phyloP scores from a whole-genome alignment of 2,888 invertebrate species.

The Sycophila texana region DNA sequence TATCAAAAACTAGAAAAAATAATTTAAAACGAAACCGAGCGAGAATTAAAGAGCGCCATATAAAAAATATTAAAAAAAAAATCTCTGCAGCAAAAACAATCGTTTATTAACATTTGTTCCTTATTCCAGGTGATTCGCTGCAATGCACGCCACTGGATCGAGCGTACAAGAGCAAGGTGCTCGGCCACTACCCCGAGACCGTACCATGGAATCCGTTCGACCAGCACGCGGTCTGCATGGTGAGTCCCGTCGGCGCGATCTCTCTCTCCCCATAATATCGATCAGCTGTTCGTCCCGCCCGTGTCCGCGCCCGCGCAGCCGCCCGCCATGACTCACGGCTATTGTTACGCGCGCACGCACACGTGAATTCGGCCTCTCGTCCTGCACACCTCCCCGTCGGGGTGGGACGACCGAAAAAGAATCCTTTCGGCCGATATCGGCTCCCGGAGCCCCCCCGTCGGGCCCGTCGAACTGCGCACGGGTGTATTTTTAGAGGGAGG shows the following conservation, averaged over 20 bases:
- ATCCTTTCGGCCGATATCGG: no score
- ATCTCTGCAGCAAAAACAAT: no score
- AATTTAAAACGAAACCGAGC: no score
- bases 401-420: not conserved
- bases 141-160: conserved; percentile 95
- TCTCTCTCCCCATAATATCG: conserved; percentile 35
- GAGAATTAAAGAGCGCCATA: no score
- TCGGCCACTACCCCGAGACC: conserved; percentile 96
- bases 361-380: not conserved
- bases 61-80: no score
- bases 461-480: no score
- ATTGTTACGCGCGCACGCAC: conserved; percentile 1
- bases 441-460: no score
- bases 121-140: conserved; percentile 84
- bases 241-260: conserved; percentile 75
- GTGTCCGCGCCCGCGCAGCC: not conserved
- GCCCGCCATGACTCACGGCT: conserved; percentile 25
- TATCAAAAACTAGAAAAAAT: no score
- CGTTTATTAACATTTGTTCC: no score
- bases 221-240: conserved; percentile 97
- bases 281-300: conserved; percentile 49
- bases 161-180: conserved; percentile 94
- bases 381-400: not conserved
- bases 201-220: conserved; percentile 93
- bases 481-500: no score